Evolutionary conservation across 2,888 invertebrate species (phyloP), one percentile per base, ranked within the genome.

Genomic region (Drosophila silvestris): DNA sequence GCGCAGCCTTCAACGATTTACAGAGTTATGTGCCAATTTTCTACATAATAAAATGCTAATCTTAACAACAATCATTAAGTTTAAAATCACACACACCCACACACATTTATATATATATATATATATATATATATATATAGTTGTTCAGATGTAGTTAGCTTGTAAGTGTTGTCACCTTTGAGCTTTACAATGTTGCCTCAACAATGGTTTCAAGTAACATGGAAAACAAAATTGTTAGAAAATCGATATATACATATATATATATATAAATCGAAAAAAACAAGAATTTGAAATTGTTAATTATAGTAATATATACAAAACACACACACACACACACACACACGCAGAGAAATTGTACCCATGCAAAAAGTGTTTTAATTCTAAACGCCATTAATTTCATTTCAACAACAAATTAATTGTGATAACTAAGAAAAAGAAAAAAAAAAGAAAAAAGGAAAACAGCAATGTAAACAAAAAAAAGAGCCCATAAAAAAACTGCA

Each of bases 151-250:
- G 30, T 59, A 69, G 39, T 61, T 87, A 85, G 80, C 28, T 35
- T 47, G 28, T 89, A 89, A 89, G 89, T 89, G 89, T 91, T 88
- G 90, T 83, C 90, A 88, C 89, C 91, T 84, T 89, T 90, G 91
- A 89, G 89, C 89, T 89, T 89, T 89, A 89, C 91, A 91, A 85
- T 91, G 91, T 88, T 90, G 89, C 89, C 89, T 89, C 91, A 91
- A 89, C 89, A 89, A 88, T 84, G 91, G 91, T 91, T 91, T 89
- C 91, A 91, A 67, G 74, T 83, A 77, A 70, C 76, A 78, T 71
- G 78, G 68, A 75, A 74, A 89, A 75, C 62, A 78, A 78, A 81
- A 78, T 89, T 85, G 87, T 88, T 88, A 88, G 81, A 80, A 83
- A 76, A 65, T 51, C 58, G 26, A 73, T 63, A 41, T 58, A 66